Percentiles rank a stretch among this genome's conserved stretches.
These are phyloP conservation scores for Rousettus madagascariensis DNA, from an alignment of 2,797 vertebrate species.

Conservation along the genomic window DNA sequence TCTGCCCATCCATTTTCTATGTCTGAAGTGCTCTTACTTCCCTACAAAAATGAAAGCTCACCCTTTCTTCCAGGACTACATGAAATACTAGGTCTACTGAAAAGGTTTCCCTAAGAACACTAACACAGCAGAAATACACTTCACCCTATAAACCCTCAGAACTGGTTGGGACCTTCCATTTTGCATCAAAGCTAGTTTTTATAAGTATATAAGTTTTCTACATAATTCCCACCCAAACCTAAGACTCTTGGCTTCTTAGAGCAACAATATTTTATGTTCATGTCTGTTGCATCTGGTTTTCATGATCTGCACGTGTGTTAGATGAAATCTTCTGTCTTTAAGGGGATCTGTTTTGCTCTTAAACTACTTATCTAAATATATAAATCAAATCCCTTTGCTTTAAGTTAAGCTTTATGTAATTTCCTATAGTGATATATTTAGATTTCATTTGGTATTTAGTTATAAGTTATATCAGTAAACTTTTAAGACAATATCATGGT, in stretches of 20 bases:
- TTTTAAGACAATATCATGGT: not conserved
- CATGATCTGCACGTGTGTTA: not conserved
- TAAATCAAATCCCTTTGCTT: not conserved
- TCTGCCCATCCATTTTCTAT: not conserved
- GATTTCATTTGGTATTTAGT: not conserved
- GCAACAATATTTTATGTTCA: not conserved
- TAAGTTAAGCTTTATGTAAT: not conserved
- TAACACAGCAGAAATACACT: not conserved
- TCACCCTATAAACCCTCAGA: not conserved
- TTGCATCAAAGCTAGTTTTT: not conserved
- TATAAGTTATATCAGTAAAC: not conserved
- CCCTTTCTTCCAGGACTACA: not conserved
- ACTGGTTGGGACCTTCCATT: not conserved
- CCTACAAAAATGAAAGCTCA: not conserved
- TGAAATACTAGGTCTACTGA: not conserved
- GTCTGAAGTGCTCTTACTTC: not conserved
- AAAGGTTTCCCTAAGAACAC: not conserved
- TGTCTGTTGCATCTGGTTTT: not conserved
- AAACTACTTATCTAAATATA: not conserved
- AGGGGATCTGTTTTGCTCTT: not conserved
- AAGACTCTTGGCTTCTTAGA: not conserved
- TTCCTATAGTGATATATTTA: not conserved
- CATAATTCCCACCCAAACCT: not conserved
- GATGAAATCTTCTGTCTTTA: not conserved
- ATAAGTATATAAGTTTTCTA: not conserved